Evolutionary conservation across 2,113 vertebrate genomes (phyloP), one percentile per base, ranked within the genome.

Genomic region (Corythoichthys intestinalis): DNA sequence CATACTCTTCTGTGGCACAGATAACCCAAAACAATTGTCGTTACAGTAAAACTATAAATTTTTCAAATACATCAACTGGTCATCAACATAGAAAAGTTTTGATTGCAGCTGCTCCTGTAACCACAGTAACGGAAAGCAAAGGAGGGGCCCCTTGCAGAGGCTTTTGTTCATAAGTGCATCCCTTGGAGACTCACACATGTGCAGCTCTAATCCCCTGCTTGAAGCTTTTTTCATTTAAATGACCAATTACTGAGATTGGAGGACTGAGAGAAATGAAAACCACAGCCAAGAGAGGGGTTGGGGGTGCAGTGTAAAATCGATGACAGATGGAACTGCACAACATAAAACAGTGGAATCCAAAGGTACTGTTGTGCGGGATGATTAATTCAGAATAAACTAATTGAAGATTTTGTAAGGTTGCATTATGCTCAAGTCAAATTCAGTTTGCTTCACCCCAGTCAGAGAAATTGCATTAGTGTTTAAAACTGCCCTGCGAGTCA

Each of bases 151-250:
- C 79, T 75, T 41, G 78, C 80, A 77, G 74, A 79, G 76, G 84
- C 87, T 84, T 90, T 91, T 90, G 89, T 90, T 90, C 80, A 82
- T 83, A 80, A 83, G 86, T 77, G 85, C 85, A 81, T 77, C 79
- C 85, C 85, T 81, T 67, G 48, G 82, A 85, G 76, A 85, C 66
- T 68, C 69, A 75, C 84, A 81, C 67, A 56, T 66, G 65, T 60
- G 69, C 49, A 53, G 47, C 73, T 71, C 74, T 81, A 83, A 82
- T 82, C 78, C 70, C 63, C 80, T 72, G 72, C 83, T 83, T 81
- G 69, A 80, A 34, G 69, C 70, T 78, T 83, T 86, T 44, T 82
- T 86, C 66, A 80, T 85, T 84, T 78, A 82, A 85, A 88, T 83
- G 69, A 71, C 71, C 76, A 84, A 83, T 83, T 80, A 81, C 74